These are phyloP conservation scores for Priapulus caudatus DNA, from an alignment of 2,888 invertebrate genomes.

Conservation along the genomic window DNA sequence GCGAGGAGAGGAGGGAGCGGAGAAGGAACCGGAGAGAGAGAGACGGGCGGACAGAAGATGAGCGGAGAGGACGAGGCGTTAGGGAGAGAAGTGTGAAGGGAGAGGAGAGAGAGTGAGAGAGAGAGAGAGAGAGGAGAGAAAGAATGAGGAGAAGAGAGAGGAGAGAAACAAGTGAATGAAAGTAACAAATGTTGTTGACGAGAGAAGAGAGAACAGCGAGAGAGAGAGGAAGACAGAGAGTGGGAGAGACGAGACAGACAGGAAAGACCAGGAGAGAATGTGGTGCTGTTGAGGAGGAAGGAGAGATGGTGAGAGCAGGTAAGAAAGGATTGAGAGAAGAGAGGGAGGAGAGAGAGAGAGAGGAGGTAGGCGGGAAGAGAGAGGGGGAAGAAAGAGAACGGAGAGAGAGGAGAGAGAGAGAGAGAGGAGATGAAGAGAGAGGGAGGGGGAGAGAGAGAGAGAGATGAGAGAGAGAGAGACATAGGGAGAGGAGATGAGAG, in stretches of 20 bases:
- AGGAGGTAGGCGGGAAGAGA: too few species aligned
- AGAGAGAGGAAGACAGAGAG: too few species aligned
- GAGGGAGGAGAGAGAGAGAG: too few species aligned
- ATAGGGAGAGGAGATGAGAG: background rate
- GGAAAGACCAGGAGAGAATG: too few species aligned
- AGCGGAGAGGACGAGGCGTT: background rate
- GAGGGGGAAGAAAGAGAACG: too few species aligned
- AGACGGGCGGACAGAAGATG: background rate
- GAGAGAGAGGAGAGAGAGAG: constrained; percentile 1
- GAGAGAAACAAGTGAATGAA: background rate
- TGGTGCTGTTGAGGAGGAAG: too few species aligned
- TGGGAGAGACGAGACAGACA: too few species aligned
- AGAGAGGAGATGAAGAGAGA: background rate
- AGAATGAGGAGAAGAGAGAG: too few species aligned
- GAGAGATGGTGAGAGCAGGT: too few species aligned
- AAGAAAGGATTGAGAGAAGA: too few species aligned
- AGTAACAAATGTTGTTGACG: background rate
- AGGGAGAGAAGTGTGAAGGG: background rate
- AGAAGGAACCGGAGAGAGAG: too few species aligned
- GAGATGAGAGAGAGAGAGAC: constrained; percentile 1
- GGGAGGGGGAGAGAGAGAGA: background rate
- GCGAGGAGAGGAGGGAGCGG: too few species aligned
- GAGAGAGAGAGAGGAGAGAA: background rate
- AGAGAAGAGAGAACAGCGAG: background rate
- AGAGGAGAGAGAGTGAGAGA: background rate